Percentiles rank a stretch among this genome's conserved stretches.
phyloP scores from a whole-genome alignment of 1,140 invertebrate species.

The Papilio xuthus region DNA sequence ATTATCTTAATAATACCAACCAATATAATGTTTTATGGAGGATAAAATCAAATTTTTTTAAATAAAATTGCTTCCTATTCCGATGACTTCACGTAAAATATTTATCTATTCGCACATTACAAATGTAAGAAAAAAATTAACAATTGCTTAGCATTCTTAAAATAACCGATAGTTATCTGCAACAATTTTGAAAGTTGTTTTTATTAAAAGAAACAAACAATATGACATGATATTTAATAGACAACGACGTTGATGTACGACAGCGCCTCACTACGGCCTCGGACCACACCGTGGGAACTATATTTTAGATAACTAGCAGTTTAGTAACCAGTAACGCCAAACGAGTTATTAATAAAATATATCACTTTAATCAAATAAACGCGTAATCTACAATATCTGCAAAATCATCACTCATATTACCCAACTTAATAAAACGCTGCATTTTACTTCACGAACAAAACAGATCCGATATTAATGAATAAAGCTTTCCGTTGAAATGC shows the following conservation, averaged over 20 bases:
- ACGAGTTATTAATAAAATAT: conserved; percentile 26
- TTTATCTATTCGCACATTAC: background rate
- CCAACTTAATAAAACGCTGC: conserved; percentile 22
- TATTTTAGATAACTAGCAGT: conserved; percentile 54
- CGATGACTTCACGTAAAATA: background rate
- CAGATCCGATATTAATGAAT: conserved; percentile 37
- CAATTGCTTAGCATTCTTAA: background rate
- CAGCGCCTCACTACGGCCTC: conserved; percentile 59
- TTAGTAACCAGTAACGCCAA: conserved; percentile 31
- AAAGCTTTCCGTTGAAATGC: conserved; percentile 55
- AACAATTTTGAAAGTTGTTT: conserved; percentile 64
- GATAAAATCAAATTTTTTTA: background rate
- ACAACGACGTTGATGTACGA: conserved; percentile 79
- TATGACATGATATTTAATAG: conserved; percentile 80
- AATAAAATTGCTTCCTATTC: conserved; percentile 21
- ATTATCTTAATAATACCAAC: conserved; percentile 14
- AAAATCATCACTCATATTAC: conserved; percentile 25
- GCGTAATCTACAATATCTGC: conserved; percentile 21
- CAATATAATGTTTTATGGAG: conserved; percentile 5
- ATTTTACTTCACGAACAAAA: conserved; percentile 16
- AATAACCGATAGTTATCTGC: background rate
- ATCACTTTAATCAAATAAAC: conserved; percentile 21
- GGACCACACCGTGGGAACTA: conserved; percentile 73
- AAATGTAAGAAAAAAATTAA: background rate
- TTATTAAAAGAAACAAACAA: conserved; percentile 75